Evolutionary conservation across 2,888 invertebrate species (phyloP).

Genomic region (Lathronympha strigana): DNA sequence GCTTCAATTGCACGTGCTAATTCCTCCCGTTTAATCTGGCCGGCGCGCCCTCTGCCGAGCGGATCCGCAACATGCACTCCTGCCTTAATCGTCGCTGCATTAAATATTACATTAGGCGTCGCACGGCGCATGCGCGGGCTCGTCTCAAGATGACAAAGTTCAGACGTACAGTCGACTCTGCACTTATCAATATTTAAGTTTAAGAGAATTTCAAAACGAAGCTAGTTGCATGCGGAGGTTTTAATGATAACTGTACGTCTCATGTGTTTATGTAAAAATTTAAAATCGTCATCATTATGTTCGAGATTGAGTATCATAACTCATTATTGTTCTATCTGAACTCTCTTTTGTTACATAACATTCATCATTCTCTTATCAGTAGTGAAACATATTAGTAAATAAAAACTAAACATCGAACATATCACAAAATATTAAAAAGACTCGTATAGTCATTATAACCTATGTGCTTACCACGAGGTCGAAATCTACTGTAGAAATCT

Average conservation of each 20-base stretch:
- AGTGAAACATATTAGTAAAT: too few species aligned
- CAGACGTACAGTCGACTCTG: conserved; percentile 37
- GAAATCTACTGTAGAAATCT: too few species aligned
- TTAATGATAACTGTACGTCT: conserved; percentile 3
- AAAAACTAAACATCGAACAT: too few species aligned
- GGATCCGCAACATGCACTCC: conserved; percentile 41
- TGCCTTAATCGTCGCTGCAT: conserved; percentile 42
- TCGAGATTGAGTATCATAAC: too few species aligned
- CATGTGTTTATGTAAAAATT: too few species aligned
- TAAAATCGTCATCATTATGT: too few species aligned
- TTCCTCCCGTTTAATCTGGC: conserved; percentile 37
- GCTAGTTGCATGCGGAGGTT: conserved; percentile 10
- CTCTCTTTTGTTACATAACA: too few species aligned
- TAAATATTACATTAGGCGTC: conserved; percentile 41
- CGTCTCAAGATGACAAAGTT: conserved; percentile 42
- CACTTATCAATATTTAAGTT: conserved; percentile 39
- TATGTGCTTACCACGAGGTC: too few species aligned
- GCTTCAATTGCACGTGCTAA: conserved; percentile 39
- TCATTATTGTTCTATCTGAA: too few species aligned
- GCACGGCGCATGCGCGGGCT: conserved; percentile 37
- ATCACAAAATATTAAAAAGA: too few species aligned
- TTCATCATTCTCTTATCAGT: too few species aligned
- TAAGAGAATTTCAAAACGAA: conserved; percentile 25
- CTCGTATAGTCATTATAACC: too few species aligned
- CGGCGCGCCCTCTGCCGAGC: conserved; percentile 22